These are phyloP conservation scores for Zele albiditarsus DNA, from an alignment of 2,888 invertebrate species.

Conservation along the genomic window DNA sequence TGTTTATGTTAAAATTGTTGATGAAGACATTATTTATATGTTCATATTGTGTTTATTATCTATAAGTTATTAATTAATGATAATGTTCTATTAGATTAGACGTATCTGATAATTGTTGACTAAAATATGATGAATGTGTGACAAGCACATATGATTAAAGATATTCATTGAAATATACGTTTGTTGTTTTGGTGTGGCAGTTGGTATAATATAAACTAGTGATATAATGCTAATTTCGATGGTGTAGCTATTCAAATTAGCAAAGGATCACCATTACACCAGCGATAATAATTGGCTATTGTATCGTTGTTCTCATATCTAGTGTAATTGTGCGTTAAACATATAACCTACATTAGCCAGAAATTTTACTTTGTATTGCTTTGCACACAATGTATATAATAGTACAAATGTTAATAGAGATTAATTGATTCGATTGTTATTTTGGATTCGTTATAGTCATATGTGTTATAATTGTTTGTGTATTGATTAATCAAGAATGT, in stretches of 20 bases:
- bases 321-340: no score
- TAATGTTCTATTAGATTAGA: slow-evolving; percentile 10
- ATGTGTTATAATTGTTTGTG: no score
- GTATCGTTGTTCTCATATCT: slow-evolving; percentile 30
- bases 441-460: no score
- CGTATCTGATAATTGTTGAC: neutral
- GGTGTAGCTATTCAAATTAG: slow-evolving; percentile 51
- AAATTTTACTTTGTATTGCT: neutral
- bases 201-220: neutral
- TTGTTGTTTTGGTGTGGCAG: slow-evolving; percentile 9
- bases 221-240: slow-evolving; percentile 23
- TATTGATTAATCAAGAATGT: no score
- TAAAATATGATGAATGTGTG: neutral
- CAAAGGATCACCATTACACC: slow-evolving; percentile 31
- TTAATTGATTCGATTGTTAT: no score
- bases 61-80: neutral
- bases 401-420: no score
- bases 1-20: no score
- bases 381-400: no score
- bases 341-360: neutral
- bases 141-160: neutral
- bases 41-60: neutral
- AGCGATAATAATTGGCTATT: slow-evolving; percentile 51
- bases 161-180: slow-evolving; percentile 15
- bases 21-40: no score